phyloP scores from a whole-genome alignment of 1,140 invertebrate species.

The Melitaea cinxia region DNA sequence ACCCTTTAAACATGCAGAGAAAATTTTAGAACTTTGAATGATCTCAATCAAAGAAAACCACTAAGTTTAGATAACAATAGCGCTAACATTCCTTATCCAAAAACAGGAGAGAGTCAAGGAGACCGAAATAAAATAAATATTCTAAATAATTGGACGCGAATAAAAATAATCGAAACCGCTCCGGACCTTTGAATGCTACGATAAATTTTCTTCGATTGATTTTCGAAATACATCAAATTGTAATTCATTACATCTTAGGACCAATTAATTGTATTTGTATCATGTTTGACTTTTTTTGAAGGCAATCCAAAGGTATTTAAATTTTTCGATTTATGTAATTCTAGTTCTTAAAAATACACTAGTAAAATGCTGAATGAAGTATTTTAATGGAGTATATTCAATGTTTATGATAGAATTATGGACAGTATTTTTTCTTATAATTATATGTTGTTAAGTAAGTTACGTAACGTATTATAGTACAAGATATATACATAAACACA shows the following conservation, averaged over 20 bases:
- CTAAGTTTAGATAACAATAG: slow-evolving; percentile 19
- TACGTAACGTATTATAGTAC: too few species aligned
- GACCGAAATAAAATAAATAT: slow-evolving; percentile 15
- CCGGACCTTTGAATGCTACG: slow-evolving; percentile 3
- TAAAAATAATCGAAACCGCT: slow-evolving; percentile 8
- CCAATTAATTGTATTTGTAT: too few species aligned
- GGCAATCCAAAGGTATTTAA: too few species aligned
- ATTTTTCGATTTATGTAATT: too few species aligned
- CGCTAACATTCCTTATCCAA: slow-evolving; percentile 5
- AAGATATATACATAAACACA: too few species aligned
- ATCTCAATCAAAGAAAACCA: slow-evolving; percentile 19
- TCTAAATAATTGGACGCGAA: neutral
- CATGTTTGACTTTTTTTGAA: too few species aligned
- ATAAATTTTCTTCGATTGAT: slow-evolving; percentile 1
- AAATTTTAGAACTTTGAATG: slow-evolving; percentile 18
- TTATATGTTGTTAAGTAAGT: too few species aligned
- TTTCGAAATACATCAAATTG: neutral
- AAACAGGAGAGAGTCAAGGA: slow-evolving; percentile 7
- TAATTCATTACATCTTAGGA: neutral
- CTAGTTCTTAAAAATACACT: too few species aligned
- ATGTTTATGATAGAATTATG: too few species aligned
- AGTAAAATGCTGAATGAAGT: too few species aligned
- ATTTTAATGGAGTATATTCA: too few species aligned
- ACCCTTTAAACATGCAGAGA: neutral
- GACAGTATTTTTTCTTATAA: too few species aligned